Base-by-base conservation (phyloP, 2,797 vertebrate species). In the Eulemur coronatus region DNA sequence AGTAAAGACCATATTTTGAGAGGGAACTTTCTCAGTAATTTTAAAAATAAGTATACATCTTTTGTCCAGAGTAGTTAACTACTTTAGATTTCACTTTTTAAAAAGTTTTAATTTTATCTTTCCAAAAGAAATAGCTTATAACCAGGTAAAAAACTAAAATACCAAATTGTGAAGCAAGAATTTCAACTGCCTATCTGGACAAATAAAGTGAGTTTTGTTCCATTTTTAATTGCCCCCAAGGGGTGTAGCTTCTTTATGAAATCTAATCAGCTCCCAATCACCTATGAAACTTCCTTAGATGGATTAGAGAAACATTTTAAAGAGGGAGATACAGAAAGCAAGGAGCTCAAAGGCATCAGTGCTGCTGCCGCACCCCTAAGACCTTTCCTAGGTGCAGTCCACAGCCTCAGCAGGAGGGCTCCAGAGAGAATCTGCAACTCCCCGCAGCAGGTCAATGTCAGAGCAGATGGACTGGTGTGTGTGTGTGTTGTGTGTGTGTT, bases 231-330 rank as follows among this genome's bases (percentile, higher is more conserved):
- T 63, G 41, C 11, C 33, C 13, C 5, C 22, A 76, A 78, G 46
- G 46, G 5, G 84, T 50, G 38, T 38, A 72, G 46, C 50, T 93
- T 81, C 59, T 81, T 88, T 75, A 35, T 84, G 86, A 84, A 97
- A 70, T 30, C 2, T n/a, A 67, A 57, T 67, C n/a, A 84, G 61
- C 35, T 72, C 30, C 0, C 13, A 79, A 48, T 75, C 28, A 92
- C 61, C 13, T 80, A 46, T 86, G 81, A 94, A 89, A 43, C 43
- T 67, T 70, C 41, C 12, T 92, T 61, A 1, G 30, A 22, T 13
- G 78, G 30, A 90, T 63, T 86, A 86, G 48, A 15, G 84, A 81
- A 93, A 30, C 57, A 65, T 91, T 92, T 76, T 79, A 61, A 84
- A 89, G 92, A 84, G 15, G 50, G 26, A 93, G 35, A 80, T 30